A percentile compares a stretch with the other conserved stretches of the same genome.
Conservation (phyloP, 2,797 vertebrate genomes). For the Halcyon smyrnensis region DNA sequence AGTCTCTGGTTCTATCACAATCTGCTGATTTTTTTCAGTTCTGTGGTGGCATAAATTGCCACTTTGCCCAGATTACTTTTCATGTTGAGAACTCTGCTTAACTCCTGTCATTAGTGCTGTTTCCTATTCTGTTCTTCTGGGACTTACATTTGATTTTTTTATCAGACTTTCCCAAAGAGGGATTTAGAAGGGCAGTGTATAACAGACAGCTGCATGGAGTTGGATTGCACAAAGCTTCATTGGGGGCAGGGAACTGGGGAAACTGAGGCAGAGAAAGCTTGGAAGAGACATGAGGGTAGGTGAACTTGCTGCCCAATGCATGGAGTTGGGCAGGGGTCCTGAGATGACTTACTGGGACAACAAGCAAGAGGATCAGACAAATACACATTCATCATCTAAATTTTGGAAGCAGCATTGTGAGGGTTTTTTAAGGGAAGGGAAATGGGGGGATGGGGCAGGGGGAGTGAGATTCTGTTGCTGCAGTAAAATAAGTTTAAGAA, state of each 20-base stretch:
- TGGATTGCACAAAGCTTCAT: neutral
- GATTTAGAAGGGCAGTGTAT: neutral
- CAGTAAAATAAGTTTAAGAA: neutral
- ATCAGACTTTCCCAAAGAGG: neutral
- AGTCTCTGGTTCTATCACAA: neutral
- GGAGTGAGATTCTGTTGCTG: neutral
- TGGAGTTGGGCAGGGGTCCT: neutral
- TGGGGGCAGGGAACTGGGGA: neutral
- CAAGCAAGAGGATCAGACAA: neutral
- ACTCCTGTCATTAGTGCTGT: neutral
- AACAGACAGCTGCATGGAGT: neutral
- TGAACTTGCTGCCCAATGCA: neutral
- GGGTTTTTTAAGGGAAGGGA: neutral
- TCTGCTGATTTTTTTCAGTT: neutral
- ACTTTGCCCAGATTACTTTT: neutral
- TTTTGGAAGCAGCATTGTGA: neutral
- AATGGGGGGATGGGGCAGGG: fast-evolving
- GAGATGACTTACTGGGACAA: neutral
- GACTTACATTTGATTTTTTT: neutral
- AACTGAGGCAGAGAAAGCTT: neutral
- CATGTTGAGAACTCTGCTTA: neutral
- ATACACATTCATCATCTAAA: neutral
- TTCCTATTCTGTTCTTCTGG: neutral
- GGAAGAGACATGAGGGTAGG: neutral
- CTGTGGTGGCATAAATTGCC: neutral